Evolutionary conservation across 2,113 vertebrate genomes (phyloP).

Genomic region (Labeo rohita): DNA sequence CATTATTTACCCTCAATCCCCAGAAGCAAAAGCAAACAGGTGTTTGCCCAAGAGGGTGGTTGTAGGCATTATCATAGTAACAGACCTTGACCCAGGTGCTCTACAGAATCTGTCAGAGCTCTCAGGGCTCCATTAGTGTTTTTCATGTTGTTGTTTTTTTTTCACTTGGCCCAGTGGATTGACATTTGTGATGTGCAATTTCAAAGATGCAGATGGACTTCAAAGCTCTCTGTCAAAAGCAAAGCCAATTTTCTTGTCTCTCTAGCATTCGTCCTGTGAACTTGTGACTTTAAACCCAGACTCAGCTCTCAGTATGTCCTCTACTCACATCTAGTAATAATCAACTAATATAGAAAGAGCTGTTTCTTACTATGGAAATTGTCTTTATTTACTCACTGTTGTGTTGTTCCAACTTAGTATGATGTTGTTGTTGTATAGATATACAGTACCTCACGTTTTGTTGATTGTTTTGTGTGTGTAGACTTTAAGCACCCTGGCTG

Average conservation of each 20-base stretch:
- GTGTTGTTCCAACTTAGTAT: background rate
- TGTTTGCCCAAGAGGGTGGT: constrained; percentile 14
- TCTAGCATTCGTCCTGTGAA: constrained; percentile 5
- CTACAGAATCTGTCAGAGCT: constrained; percentile 23
- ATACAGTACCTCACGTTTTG: no score
- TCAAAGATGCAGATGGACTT: constrained; percentile 45
- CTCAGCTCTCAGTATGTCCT: background rate
- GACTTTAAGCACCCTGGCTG: no score
- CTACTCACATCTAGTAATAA: background rate
- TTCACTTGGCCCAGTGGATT: constrained; percentile 11
- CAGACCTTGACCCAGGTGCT: constrained; percentile 15
- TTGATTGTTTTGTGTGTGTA: no score
- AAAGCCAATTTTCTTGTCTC: constrained; percentile 14
- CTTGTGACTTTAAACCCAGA: background rate
- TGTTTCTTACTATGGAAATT: background rate
- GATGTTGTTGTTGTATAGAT: background rate
- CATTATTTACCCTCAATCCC: background rate
- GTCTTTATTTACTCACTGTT: background rate
- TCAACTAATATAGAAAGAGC: background rate
- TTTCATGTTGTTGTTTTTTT: background rate
- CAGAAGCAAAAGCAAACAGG: constrained; percentile 20
- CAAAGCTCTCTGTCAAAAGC: constrained; percentile 23
- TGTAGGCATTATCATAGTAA: constrained; percentile 16
- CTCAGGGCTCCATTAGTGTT: constrained; percentile 32
- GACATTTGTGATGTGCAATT: constrained; percentile 47